phyloP scores from a whole-genome alignment of 2,797 vertebrate species.

The Cossypha heuglini region DNA sequence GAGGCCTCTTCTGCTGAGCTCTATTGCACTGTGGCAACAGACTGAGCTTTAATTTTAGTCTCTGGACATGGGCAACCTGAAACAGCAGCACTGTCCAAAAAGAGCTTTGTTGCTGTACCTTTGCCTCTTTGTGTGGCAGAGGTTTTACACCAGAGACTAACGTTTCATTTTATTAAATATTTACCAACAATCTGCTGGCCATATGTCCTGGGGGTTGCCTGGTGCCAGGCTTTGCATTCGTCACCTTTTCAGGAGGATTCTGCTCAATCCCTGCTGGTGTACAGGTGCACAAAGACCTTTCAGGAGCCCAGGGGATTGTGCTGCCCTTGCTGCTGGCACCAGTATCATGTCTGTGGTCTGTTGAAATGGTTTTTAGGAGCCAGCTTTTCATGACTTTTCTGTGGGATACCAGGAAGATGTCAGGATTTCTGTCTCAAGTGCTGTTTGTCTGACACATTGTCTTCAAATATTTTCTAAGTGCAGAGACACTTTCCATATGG shows the following conservation, averaged over 20 bases:
- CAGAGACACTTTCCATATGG: neutral
- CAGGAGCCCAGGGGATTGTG: conserved; percentile 28
- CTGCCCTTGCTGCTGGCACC: conserved; percentile 39
- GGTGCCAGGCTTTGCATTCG: conserved; percentile 76
- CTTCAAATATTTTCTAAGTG: conserved; percentile 12
- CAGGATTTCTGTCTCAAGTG: neutral
- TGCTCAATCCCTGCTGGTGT: conserved; percentile 65
- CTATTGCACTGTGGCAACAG: conserved; percentile 39
- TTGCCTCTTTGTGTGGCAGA: conserved; percentile 69
- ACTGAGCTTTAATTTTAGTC: conserved; percentile 74
- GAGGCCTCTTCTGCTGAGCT: conserved; percentile 36
- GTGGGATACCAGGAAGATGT: neutral
- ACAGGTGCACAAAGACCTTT: conserved; percentile 57
- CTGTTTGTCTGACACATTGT: conserved; percentile 25
- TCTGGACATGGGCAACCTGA: conserved; percentile 53
- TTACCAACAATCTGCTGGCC: conserved; percentile 81
- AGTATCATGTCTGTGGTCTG: conserved; percentile 14
- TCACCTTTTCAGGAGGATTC: conserved; percentile 78
- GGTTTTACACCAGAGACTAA: conserved; percentile 67
- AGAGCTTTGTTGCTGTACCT: conserved; percentile 61
- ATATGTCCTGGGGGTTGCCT: conserved; percentile 76
- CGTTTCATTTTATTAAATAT: conserved; percentile 86
- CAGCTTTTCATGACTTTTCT: conserved; percentile 32
- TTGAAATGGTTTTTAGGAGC: conserved; percentile 38
- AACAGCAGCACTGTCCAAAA: conserved; percentile 66